Evolutionary conservation across 2,797 vertebrate species (phyloP).

Genomic region (Calcarius lapponicus): DNA sequence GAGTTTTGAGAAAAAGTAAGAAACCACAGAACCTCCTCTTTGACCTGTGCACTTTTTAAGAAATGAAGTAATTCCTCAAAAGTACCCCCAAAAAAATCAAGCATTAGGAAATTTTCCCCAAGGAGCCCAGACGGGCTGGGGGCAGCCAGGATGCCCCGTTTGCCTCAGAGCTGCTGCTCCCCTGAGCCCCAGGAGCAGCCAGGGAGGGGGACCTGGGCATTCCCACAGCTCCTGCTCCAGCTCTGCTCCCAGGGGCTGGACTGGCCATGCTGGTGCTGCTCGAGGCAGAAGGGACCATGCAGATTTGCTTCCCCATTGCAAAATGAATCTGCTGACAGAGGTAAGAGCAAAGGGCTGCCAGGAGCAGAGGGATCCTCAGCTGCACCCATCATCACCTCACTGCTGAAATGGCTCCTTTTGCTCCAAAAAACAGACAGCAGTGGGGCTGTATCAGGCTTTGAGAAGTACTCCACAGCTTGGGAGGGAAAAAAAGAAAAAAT

Average conservation of each 20-base stretch:
- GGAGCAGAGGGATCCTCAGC: not conserved
- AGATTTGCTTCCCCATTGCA: not conserved
- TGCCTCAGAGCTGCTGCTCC: not conserved
- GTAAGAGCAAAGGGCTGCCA: not conserved
- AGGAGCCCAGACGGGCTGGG: not conserved
- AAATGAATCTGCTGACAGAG: not conserved
- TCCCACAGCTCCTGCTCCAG: not conserved
- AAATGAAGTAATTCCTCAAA: not conserved
- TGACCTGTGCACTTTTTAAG: not conserved
- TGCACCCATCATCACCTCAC: not conserved
- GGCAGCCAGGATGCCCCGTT: accelerated
- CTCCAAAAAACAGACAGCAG: not conserved
- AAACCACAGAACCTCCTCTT: not conserved
- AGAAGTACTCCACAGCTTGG: not conserved
- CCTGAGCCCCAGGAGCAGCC: not conserved
- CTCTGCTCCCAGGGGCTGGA: not conserved
- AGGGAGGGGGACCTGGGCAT: not conserved
- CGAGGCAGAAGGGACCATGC: not conserved
- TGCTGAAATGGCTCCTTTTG: not conserved
- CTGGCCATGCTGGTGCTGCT: not conserved
- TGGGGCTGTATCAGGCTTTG: not conserved
- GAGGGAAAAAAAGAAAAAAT: accelerated
- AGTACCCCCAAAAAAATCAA: not conserved
- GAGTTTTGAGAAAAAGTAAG: not conserved
- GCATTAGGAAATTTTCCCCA: not conserved